These are phyloP conservation scores for Diglossa cyanea DNA, from an alignment of 2,797 vertebrate genomes.

Conservation along the genomic window DNA sequence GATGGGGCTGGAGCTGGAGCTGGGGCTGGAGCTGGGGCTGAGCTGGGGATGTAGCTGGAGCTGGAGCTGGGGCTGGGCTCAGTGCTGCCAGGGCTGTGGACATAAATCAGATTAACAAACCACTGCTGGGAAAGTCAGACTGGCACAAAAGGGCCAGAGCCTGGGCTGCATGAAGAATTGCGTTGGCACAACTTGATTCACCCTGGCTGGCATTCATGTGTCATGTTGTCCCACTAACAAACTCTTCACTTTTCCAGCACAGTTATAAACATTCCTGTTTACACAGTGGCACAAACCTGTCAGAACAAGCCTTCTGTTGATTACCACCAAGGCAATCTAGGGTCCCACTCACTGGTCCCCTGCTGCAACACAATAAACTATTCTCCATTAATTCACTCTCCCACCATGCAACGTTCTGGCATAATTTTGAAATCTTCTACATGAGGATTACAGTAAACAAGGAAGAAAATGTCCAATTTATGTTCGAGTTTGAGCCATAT, in stretches of 20 bases:
- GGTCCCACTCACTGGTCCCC: not conserved
- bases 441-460: not conserved
- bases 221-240: not conserved
- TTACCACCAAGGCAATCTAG: accelerated
- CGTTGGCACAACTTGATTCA: not conserved
- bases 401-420: not conserved
- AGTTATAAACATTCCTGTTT: not conserved
- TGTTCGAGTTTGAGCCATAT: accelerated
- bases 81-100: accelerated
- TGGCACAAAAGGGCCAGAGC: not conserved
- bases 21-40: too few species aligned
- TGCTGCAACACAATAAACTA: accelerated
- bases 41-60: too few species aligned
- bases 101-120: not conserved
- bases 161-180: not conserved
- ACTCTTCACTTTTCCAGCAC: not conserved
- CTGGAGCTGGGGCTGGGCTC: not conserved
- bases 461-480: not conserved
- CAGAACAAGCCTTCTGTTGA: not conserved
- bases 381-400: not conserved
- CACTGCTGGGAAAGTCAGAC: not conserved
- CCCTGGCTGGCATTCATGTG: accelerated
- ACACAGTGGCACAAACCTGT: not conserved
- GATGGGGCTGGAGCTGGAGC: too few species aligned
- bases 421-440: not conserved